These are phyloP conservation scores for Torymus aiolomorphi DNA, from an alignment of 2,888 invertebrate species.

Conservation along the genomic window DNA sequence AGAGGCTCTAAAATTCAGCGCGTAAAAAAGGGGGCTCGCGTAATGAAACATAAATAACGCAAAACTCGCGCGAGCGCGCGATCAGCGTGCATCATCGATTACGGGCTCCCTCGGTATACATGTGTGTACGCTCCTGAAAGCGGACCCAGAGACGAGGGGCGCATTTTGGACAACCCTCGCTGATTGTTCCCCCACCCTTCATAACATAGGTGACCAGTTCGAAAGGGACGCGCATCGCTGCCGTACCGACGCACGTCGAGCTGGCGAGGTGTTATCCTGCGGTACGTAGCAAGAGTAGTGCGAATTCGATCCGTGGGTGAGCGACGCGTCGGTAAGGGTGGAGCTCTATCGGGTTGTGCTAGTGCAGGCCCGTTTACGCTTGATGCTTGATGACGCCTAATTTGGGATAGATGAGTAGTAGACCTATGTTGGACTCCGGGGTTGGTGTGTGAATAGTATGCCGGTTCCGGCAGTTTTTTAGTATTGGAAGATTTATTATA, in stretches of 20 bases:
- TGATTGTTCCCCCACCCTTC: background rate
- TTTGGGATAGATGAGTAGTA: no score
- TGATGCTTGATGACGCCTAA: no score
- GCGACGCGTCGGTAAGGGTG: conserved; percentile 35
- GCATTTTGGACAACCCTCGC: conserved; percentile 40
- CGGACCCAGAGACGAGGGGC: conserved; percentile 17
- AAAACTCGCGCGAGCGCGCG: conserved; percentile 1
- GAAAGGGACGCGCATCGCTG: conserved; percentile 15
- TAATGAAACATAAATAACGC: conserved; percentile 50
- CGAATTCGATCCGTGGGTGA: background rate
- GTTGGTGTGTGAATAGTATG: no score
- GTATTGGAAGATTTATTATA: no score
- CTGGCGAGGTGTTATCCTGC: conserved; percentile 10
- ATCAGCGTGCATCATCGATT: conserved; percentile 45
- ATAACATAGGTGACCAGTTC: conserved; percentile 11
- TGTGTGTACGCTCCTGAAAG: conserved; percentile 40
- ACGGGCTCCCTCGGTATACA: background rate
- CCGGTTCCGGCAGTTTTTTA: no score
- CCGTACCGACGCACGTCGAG: conserved; percentile 34
- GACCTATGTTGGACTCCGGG: no score
- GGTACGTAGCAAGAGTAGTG: background rate
- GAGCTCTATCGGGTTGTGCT: conserved; percentile 1
- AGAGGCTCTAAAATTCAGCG: no score
- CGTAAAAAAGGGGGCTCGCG: conserved; percentile 1
- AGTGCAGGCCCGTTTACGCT: conserved; percentile 46